These are phyloP conservation scores for Isichthys henryi DNA, from an alignment of 2,113 vertebrate genomes.

Conservation along the genomic window DNA sequence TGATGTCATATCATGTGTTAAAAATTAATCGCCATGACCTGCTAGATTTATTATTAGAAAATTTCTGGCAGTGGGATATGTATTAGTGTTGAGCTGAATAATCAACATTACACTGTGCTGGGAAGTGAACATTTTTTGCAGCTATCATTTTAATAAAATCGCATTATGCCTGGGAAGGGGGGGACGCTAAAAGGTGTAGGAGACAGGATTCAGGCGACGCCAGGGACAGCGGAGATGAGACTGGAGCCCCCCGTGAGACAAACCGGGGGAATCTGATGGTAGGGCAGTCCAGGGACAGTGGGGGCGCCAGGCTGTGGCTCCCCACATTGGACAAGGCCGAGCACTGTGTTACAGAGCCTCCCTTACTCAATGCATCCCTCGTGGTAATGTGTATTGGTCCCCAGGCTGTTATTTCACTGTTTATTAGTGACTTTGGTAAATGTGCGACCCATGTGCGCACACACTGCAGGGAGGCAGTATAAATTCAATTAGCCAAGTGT, in stretches of 20 bases:
- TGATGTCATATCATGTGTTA: not conserved
- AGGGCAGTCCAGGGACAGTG: not conserved
- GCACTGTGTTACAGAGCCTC: not conserved
- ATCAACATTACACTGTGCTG: not conserved
- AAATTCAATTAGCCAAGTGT: slow-evolving; percentile 30
- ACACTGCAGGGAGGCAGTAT: slow-evolving; percentile 43
- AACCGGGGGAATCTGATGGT: not conserved
- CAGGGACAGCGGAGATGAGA: not conserved
- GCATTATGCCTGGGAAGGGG: not conserved
- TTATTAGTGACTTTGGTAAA: not conserved
- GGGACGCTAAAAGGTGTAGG: not conserved
- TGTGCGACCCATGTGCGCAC: not conserved
- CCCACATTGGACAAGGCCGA: not conserved
- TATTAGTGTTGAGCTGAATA: not conserved
- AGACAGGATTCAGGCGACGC: not conserved
- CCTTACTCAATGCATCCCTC: not conserved
- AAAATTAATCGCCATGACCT: not conserved
- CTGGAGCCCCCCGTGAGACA: not conserved
- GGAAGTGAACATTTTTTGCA: not conserved
- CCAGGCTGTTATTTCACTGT: not conserved
- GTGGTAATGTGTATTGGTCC: not conserved
- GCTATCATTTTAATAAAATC: not conserved
- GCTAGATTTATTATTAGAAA: not conserved
- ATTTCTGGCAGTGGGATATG: not conserved
- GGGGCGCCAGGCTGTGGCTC: not conserved